Conservation (phyloP, 2,113 vertebrate genomes). For the Campylomormyrus numenius region DNA sequence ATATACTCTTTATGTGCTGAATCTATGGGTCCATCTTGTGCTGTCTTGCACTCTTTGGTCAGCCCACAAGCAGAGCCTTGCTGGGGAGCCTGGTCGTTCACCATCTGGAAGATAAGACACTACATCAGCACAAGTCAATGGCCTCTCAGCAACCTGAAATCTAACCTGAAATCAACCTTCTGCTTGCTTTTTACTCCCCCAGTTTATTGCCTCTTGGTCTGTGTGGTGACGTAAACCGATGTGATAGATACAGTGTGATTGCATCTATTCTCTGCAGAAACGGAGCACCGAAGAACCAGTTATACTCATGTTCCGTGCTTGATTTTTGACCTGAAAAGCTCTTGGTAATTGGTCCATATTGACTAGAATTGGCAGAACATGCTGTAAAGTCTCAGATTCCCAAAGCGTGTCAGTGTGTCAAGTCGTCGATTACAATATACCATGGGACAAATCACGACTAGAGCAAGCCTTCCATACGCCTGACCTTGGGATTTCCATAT, state of each 20-base stretch:
- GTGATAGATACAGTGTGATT: neutral
- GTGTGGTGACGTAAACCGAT: neutral
- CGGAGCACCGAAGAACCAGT: neutral
- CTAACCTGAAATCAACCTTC: neutral
- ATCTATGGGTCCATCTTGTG: neutral
- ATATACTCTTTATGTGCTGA: neutral
- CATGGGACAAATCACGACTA: neutral
- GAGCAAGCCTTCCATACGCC: neutral
- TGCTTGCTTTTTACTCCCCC: neutral
- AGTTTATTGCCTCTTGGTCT: neutral
- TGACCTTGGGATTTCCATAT: neutral
- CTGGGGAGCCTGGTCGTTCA: neutral
- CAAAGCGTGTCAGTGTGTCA: neutral
- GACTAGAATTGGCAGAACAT: neutral
- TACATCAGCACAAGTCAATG: neutral
- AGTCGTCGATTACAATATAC: neutral
- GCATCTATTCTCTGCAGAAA: neutral
- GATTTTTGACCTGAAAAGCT: neutral
- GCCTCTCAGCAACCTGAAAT: neutral
- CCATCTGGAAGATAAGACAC: neutral
- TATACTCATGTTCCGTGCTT: neutral
- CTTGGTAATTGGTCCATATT: neutral
- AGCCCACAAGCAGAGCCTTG: neutral
- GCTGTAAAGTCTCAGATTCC: neutral
- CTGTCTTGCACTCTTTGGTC: neutral